Percentiles rank a stretch among this genome's conserved stretches.
Evolutionary conservation across 2,113 vertebrate species (phyloP).

Genomic region (Oryzias melastigma): DNA sequence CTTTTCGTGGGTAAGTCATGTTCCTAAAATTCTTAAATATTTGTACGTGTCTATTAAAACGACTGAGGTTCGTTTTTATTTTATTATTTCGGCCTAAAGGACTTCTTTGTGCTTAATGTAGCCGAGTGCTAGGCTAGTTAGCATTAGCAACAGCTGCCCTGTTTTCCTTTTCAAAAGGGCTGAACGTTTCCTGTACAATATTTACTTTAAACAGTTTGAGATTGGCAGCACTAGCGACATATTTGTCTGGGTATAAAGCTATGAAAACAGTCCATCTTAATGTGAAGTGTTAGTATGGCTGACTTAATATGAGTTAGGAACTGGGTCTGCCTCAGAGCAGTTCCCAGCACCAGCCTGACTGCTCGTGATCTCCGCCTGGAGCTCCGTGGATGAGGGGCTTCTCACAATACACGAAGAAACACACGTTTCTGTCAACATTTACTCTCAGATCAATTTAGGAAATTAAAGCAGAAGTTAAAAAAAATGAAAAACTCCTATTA

Average conservation of each 20-base stretch:
- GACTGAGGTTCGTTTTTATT: background rate
- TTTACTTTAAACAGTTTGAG: background rate
- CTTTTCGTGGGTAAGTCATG: constrained; percentile 63
- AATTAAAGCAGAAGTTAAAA: no score
- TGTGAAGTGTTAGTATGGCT: background rate
- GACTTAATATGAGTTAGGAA: background rate
- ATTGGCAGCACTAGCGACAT: rapidly evolving
- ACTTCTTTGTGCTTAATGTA: constrained; percentile 55
- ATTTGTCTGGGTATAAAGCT: rapidly evolving
- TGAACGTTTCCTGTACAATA: background rate
- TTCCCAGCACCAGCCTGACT: constrained; percentile 54
- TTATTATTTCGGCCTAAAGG: background rate
- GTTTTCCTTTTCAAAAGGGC: background rate
- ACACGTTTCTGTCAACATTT: no score
- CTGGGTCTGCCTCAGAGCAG: background rate
- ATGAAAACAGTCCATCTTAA: rapidly evolving
- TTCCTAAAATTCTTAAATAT: rapidly evolving
- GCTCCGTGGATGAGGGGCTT: no score
- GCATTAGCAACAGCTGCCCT: constrained; percentile 22
- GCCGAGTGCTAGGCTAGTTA: constrained; percentile 53
- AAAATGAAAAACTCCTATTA: no score
- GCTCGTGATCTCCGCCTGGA: constrained; percentile 57
- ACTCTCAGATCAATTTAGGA: no score
- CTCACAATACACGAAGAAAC: no score
- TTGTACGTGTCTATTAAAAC: background rate